Percentiles rank a stretch among this genome's conserved stretches.
Evolutionary conservation across 2,888 invertebrate species (phyloP).

Genomic region (Norana najaformis): DNA sequence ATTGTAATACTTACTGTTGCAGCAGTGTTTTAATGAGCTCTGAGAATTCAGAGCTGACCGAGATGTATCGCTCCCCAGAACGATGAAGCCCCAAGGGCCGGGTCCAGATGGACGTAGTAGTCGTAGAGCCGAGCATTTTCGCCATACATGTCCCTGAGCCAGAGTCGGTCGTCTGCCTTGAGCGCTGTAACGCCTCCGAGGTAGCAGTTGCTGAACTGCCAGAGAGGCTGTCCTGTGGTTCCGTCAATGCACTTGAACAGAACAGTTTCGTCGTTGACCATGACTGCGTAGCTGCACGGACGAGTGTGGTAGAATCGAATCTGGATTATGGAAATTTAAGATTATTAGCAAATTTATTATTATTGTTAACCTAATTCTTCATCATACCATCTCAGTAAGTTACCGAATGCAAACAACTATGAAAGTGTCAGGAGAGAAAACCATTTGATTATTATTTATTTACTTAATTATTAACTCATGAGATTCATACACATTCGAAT

Average conservation of each 20-base stretch:
- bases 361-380: too few species aligned
- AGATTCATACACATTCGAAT: too few species aligned
- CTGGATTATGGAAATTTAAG: neutral
- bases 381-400: neutral
- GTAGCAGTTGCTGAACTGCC: constrained; percentile 23
- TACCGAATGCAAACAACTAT: neutral
- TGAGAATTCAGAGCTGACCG: neutral
- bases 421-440: too few species aligned
- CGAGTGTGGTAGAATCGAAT: constrained; percentile 3
- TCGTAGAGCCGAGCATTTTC: neutral
- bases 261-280: constrained; percentile 15
- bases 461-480: too few species aligned
- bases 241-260: constrained; percentile 18
- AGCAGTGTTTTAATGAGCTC: neutral
- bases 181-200: neutral
- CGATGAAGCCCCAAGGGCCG: neutral
- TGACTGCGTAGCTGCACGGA: neutral
- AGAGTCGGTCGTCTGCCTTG: neutral
- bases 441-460: too few species aligned
- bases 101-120: constrained; percentile 20
- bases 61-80: constrained; percentile 15
- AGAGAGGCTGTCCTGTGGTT: neutral
- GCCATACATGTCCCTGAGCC: constrained; percentile 20
- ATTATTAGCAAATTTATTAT: neutral
- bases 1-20: neutral